A percentile compares a stretch with the other conserved stretches of the same genome.
Conservation (phyloP, 2,888 invertebrate species). For the Rapana venosa region DNA sequence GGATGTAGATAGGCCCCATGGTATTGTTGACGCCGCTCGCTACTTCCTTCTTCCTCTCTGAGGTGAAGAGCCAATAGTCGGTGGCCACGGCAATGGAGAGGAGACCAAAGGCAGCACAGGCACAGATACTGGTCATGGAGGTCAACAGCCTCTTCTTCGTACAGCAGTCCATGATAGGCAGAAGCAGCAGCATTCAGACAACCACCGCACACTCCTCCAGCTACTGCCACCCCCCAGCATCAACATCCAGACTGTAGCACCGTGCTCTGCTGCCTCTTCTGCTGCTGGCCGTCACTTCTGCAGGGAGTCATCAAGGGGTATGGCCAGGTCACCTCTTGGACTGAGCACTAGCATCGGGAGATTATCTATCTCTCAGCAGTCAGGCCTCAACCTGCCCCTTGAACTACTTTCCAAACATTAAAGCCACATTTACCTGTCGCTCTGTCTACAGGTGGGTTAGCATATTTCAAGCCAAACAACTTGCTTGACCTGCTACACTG, state of each 20-base stretch:
- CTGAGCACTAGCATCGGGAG: too few species aligned
- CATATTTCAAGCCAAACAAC: too few species aligned
- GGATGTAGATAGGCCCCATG: constrained; percentile 61
- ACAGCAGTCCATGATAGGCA: constrained; percentile 74
- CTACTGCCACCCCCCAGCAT: not conserved
- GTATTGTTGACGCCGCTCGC: constrained; percentile 51
- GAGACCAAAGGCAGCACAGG: constrained; percentile 77
- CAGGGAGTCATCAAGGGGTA: not conserved
- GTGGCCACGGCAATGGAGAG: constrained; percentile 78
- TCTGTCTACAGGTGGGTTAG: too few species aligned
- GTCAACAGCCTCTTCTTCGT: constrained; percentile 75
- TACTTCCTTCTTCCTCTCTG: constrained; percentile 63
- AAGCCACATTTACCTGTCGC: too few species aligned
- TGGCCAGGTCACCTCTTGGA: too few species aligned
- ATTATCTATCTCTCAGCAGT: too few species aligned
- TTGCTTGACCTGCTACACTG: too few species aligned
- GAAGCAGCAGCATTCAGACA: constrained; percentile 38
- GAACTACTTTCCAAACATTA: too few species aligned
- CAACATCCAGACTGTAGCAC: constrained; percentile 10
- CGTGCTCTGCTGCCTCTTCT: not conserved
- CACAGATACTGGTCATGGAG: constrained; percentile 77
- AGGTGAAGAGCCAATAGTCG: constrained; percentile 77
- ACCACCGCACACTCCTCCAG: constrained; percentile 21
- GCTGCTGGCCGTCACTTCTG: too few species aligned
- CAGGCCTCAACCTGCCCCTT: too few species aligned